phyloP scores from a whole-genome alignment of 64 coral and sea anemone species.

The Montipora efflorescens region DNA sequence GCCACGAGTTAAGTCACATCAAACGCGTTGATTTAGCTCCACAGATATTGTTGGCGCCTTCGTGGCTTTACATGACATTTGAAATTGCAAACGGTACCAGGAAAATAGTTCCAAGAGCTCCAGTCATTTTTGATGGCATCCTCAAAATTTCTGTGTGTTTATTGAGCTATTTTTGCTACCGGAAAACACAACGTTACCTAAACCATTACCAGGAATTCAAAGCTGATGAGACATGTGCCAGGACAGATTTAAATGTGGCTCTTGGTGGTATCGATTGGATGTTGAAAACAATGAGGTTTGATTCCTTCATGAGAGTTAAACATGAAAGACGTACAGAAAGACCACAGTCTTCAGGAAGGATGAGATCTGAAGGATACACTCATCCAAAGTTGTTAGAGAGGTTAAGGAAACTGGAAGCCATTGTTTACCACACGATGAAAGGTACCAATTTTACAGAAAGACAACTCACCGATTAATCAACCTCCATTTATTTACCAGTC shows the following conservation, averaged over 20 bases:
- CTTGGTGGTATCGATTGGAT: constrained; percentile 85
- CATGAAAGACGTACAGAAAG: constrained; percentile 52
- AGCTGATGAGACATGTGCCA: constrained; percentile 84
- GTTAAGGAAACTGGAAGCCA: constrained; percentile 56
- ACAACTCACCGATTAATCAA: no score
- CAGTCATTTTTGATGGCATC: constrained; percentile 41
- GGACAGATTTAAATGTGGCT: constrained; percentile 68
- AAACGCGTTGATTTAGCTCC: constrained; percentile 51
- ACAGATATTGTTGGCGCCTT: constrained; percentile 62
- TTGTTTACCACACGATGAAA: constrained; percentile 49
- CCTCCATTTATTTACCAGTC: no score
- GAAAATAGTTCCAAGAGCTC: constrained; percentile 53
- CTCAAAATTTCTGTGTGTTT: constrained; percentile 61
- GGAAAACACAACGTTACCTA: constrained; percentile 38
- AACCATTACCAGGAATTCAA: constrained; percentile 84
- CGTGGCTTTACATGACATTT: constrained; percentile 88
- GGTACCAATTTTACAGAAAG: not conserved
- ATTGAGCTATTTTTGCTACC: constrained; percentile 68
- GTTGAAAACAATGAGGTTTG: constrained; percentile 76
- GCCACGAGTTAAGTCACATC: constrained; percentile 90
- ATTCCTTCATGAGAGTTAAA: constrained; percentile 59
- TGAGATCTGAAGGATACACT: constrained; percentile 68
- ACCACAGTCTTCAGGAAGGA: constrained; percentile 61
- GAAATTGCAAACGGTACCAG: constrained; percentile 51
- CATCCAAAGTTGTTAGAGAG: constrained; percentile 91